Conservation (phyloP, 2,888 invertebrate genomes). For the Sturmia bella region DNA sequence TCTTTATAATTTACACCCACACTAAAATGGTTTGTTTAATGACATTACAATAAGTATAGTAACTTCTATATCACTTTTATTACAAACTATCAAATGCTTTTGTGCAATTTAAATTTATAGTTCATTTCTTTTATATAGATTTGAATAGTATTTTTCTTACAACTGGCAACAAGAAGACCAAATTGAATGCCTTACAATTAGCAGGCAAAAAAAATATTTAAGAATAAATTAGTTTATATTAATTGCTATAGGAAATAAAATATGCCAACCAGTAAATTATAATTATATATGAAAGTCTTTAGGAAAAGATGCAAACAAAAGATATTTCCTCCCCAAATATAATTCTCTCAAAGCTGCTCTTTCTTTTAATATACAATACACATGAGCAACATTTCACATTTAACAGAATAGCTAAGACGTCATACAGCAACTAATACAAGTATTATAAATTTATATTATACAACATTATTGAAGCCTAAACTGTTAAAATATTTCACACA, state of each 20-base stretch:
- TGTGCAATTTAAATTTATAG: slow-evolving; percentile 36
- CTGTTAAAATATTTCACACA: too few relatives aligned
- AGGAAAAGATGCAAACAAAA: too few relatives aligned
- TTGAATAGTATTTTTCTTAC: slow-evolving; percentile 26
- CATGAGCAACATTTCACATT: too few relatives aligned
- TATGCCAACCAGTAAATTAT: too few relatives aligned
- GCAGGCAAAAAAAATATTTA: background rate
- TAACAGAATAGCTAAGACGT: too few relatives aligned
- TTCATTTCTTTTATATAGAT: slow-evolving; percentile 4
- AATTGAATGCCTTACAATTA: background rate
- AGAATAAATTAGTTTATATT: background rate
- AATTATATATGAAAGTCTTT: too few relatives aligned
- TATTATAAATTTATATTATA: too few relatives aligned
- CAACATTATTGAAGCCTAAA: too few relatives aligned
- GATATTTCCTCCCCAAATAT: too few relatives aligned
- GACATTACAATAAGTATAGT: slow-evolving; percentile 42
- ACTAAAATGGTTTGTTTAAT: slow-evolving; percentile 19
- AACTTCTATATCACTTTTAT: slow-evolving; percentile 47
- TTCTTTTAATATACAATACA: too few relatives aligned
- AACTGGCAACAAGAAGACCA: slow-evolving; percentile 29
- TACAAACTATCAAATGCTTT: slow-evolving; percentile 47
- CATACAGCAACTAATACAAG: too few relatives aligned
- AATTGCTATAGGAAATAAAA: background rate
- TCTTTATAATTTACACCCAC: slow-evolving; percentile 34
- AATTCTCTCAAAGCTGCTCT: too few relatives aligned